Evolutionary conservation across 2,113 vertebrate genomes (phyloP).

Genomic region (Vicugna pacos): DNA sequence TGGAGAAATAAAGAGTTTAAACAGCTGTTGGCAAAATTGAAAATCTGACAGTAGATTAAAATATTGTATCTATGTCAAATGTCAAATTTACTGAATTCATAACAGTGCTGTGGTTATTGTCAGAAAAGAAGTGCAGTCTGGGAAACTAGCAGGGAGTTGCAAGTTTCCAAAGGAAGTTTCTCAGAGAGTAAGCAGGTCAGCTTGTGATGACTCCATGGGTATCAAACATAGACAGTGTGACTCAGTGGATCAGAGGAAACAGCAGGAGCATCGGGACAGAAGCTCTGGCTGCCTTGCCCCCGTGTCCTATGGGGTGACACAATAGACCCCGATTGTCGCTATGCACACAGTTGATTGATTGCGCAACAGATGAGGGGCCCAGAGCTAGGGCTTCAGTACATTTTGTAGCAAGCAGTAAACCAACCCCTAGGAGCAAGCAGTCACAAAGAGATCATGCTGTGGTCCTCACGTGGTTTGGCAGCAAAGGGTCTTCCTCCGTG

Average conservation of each 20-base stretch:
- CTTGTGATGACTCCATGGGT: not conserved
- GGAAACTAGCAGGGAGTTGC: not conserved
- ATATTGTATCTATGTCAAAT: not conserved
- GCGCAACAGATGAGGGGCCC: not conserved
- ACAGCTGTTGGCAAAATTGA: not conserved
- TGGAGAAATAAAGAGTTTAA: not conserved
- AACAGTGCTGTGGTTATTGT: not conserved
- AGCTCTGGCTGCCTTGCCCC: not conserved
- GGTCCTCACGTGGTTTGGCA: not conserved
- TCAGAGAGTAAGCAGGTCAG: not conserved
- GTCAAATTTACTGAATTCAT: not conserved
- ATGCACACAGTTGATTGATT: fast-evolving
- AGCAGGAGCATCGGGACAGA: not conserved
- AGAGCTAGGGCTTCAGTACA: not conserved
- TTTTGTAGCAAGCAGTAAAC: not conserved
- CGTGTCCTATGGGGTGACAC: fast-evolving
- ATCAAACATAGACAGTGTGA: not conserved
- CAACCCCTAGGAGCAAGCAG: not conserved
- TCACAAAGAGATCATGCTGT: not conserved
- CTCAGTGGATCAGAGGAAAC: not conserved
- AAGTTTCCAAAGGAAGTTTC: not conserved
- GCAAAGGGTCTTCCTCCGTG: not conserved
- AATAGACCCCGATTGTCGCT: not conserved
- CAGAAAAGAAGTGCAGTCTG: not conserved
- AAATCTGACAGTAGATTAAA: not conserved